Conservation (phyloP, 2,797 vertebrate genomes). For the Trichosurus vulpecula region DNA sequence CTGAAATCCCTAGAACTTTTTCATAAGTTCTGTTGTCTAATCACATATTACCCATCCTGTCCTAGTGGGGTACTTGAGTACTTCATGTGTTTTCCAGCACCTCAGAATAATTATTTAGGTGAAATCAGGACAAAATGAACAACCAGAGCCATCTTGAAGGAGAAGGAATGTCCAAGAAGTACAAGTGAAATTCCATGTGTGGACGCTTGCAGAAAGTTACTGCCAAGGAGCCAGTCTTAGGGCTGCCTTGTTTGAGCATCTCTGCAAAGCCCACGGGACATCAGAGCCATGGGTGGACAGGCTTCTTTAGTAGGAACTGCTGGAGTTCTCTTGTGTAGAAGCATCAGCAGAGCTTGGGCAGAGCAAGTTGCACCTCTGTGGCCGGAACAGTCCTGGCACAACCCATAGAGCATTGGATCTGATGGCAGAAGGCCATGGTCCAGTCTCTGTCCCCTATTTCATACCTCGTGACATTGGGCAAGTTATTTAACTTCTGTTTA, state of each 20-base stretch:
- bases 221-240: not conserved
- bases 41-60: not conserved
- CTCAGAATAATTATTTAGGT: not conserved
- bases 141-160: not conserved
- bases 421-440: not conserved
- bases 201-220: not conserved
- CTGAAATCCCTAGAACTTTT: not conserved
- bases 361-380: not conserved
- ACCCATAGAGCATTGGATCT: not conserved
- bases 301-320: not conserved
- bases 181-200: not conserved
- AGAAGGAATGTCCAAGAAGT: not conserved
- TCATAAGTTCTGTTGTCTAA: not conserved
- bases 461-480: not conserved
- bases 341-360: not conserved
- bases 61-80: not conserved
- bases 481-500: not conserved
- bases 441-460: not conserved
- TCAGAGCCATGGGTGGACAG: not conserved
- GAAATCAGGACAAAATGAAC: not conserved
- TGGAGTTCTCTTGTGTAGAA: not conserved
- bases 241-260: not conserved
- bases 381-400: not conserved
- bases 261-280: not conserved
- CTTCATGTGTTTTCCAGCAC: not conserved